Conservation (phyloP, 2,113 vertebrate genomes). For the Peromyscus leucopus region DNA sequence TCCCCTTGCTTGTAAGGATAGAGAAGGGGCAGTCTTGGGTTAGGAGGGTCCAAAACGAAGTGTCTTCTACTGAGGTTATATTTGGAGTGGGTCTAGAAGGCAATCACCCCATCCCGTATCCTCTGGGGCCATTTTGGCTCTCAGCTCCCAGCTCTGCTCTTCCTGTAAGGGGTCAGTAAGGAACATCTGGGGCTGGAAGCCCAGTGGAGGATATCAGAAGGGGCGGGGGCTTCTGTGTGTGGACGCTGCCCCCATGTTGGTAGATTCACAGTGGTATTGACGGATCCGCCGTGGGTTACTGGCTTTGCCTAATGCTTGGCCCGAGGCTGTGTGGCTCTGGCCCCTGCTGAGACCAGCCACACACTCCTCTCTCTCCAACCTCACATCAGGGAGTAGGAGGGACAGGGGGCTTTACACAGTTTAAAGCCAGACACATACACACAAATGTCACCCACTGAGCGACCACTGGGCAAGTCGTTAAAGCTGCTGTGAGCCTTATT, state of each 20-base stretch:
- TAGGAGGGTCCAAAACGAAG: neutral
- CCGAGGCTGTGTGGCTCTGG: neutral
- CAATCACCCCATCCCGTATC: neutral
- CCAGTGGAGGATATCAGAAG: neutral
- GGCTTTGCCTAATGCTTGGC: neutral
- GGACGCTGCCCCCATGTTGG: neutral
- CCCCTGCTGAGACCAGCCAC: neutral
- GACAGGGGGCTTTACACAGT: too few relatives aligned
- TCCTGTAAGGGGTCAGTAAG: fast-evolving
- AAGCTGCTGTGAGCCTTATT: neutral
- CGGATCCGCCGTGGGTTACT: fast-evolving
- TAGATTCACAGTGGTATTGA: neutral
- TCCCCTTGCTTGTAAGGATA: neutral
- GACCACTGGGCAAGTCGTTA: neutral
- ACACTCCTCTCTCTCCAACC: neutral
- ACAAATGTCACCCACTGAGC: too few relatives aligned
- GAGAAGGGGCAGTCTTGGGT: fast-evolving
- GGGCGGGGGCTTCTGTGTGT: fast-evolving
- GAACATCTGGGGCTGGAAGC: neutral
- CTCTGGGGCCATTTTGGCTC: neutral
- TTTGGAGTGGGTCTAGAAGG: neutral
- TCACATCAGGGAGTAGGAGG: neutral
- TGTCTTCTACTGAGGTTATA: neutral
- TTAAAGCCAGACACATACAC: neutral
- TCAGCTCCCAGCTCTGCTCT: fast-evolving